A percentile compares a stretch with the other conserved stretches of the same genome.
Conservation (phyloP, 2,888 invertebrate species). For the Spialia ferax region DNA sequence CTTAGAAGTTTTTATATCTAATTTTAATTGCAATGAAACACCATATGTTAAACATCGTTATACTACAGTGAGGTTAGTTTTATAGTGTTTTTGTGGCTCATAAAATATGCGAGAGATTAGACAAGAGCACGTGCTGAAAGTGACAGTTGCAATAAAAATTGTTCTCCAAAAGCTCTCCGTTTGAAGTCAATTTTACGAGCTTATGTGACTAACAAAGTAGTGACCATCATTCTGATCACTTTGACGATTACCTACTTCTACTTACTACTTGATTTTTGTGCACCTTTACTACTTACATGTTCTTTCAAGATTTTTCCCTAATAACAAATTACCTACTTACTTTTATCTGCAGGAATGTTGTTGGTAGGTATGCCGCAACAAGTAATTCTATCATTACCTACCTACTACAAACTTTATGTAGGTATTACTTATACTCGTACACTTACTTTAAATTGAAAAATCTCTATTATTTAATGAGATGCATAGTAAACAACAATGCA, state of each 20-base stretch:
- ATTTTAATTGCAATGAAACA: slow-evolving; percentile 7
- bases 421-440: too few relatives aligned
- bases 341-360: too few relatives aligned
- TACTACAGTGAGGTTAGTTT: slow-evolving; percentile 1
- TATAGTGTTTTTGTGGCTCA: slow-evolving; percentile 35
- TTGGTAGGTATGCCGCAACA: too few relatives aligned
- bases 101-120: slow-evolving; percentile 24
- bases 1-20: too few relatives aligned
- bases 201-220: not conserved
- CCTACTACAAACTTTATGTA: too few relatives aligned
- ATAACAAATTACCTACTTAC: too few relatives aligned
- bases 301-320: too few relatives aligned
- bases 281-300: too few relatives aligned
- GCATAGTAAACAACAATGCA: not conserved
- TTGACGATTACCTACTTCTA: too few relatives aligned
- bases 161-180: slow-evolving; percentile 24
- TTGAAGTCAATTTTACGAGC: slow-evolving; percentile 34
- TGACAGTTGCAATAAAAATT: slow-evolving; percentile 25
- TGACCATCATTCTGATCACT: not conserved
- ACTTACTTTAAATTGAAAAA: slow-evolving; percentile 2
- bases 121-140: slow-evolving; percentile 25
- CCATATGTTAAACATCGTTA: slow-evolving; percentile 9
- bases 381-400: too few relatives aligned
- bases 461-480: not conserved
- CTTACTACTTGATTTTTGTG: too few relatives aligned